These are phyloP conservation scores for Teleogryllus oceanicus DNA, from an alignment of 2,888 invertebrate species.

Conservation along the genomic window DNA sequence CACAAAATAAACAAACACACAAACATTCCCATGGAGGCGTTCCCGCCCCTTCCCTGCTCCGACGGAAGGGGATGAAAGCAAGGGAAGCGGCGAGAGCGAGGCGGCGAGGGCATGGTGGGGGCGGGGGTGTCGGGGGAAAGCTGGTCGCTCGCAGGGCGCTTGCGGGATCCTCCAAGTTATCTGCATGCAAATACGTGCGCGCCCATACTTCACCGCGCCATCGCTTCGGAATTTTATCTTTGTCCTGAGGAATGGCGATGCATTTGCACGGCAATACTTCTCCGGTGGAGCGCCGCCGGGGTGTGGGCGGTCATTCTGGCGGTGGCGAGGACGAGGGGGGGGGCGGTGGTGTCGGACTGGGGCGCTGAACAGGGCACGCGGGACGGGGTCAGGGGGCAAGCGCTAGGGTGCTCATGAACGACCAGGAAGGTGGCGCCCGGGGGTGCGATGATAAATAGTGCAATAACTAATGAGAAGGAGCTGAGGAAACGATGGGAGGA, in stretches of 20 bases:
- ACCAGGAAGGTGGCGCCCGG: too few species aligned
- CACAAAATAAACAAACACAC: too few species aligned
- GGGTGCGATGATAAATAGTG: too few species aligned
- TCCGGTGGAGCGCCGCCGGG: background rate
- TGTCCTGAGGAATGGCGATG: constrained; percentile 1
- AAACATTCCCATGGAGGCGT: too few species aligned
- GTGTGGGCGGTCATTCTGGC: background rate
- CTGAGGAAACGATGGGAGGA: too few species aligned
- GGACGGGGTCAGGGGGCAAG: too few species aligned
- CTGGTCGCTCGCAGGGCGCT: background rate
- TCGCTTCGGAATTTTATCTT: constrained; percentile 3
- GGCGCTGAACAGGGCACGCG: too few species aligned
- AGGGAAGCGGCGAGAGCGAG: background rate
- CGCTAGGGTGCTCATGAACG: too few species aligned
- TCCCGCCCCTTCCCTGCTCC: too few species aligned
- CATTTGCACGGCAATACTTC: constrained; percentile 9
- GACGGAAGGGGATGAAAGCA: too few species aligned
- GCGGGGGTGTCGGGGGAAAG: background rate
- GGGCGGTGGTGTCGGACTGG: too few species aligned
- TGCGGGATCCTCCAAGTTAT: background rate
- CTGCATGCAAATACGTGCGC: background rate
- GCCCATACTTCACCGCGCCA: background rate
- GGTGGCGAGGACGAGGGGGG: background rate
- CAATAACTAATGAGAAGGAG: too few species aligned
- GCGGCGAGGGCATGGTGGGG: background rate